These are phyloP conservation scores for Tromatobia lineatoria DNA, from an alignment of 2,888 invertebrate species.

Conservation along the genomic window DNA sequence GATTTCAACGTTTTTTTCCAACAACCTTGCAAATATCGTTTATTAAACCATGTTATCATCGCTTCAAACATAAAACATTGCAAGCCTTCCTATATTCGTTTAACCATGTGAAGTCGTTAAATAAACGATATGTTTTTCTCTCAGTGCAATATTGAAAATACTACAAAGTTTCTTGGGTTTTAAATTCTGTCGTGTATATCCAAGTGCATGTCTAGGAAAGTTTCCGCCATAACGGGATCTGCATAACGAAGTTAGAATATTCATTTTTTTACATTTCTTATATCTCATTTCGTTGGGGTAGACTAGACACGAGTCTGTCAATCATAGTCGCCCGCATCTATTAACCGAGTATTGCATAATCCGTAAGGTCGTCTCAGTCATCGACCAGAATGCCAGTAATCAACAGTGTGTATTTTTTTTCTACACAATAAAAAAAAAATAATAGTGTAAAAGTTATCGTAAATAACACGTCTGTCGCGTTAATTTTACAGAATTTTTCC, in stretches of 20 bases:
- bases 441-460: not conserved
- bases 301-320: not conserved
- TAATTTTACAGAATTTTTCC: no score
- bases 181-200: not conserved
- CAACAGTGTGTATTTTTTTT: not conserved
- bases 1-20: no score
- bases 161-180: not conserved
- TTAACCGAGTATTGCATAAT: conserved; percentile 65
- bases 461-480: not conserved
- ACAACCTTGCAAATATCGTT: no score
- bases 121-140: no score
- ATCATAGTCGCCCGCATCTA: conserved; percentile 24
- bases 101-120: no score
- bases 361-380: not conserved
- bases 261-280: not conserved
- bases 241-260: conserved; percentile 3
- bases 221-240: not conserved
- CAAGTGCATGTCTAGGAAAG: not conserved
- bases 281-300: not conserved
- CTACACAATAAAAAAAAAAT: not conserved
- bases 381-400: not conserved
- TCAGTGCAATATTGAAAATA: no score
- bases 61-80: no score
- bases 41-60: no score
- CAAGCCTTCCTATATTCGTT: no score